Percentiles rank a stretch among this genome's conserved stretches.
Evolutionary conservation across 2,888 invertebrate species (phyloP).

Genomic region (Pristionchus fissidentatus): DNA sequence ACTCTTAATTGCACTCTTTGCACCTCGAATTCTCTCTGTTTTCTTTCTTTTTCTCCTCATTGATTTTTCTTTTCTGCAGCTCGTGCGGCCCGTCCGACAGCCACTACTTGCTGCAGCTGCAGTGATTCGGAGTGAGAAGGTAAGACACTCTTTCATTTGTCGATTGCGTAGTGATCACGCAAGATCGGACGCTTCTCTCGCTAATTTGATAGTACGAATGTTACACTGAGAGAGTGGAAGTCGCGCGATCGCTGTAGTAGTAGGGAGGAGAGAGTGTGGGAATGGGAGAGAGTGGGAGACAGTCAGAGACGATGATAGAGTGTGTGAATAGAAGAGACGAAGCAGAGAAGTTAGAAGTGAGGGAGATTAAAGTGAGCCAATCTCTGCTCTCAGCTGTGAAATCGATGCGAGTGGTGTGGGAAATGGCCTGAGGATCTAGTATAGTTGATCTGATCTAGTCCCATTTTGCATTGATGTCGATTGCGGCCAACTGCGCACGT

Average conservation of each 20-base stretch:
- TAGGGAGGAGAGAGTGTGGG: slow-evolving; percentile 8
- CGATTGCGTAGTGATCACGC: background rate
- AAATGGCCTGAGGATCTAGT: background rate
- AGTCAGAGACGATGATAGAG: background rate
- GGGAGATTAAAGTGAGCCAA: slow-evolving; percentile 34
- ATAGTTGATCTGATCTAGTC: background rate
- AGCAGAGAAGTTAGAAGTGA: slow-evolving; percentile 17
- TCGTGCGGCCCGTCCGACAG: too few relatives aligned
- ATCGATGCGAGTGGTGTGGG: background rate
- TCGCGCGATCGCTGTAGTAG: slow-evolving; percentile 31
- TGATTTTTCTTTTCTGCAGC: too few relatives aligned
- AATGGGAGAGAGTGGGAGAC: background rate
- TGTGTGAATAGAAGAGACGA: background rate
- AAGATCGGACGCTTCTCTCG: background rate
- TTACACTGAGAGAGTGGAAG: background rate
- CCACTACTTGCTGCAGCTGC: too few relatives aligned
- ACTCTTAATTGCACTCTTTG: too few relatives aligned
- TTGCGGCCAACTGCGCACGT: slow-evolving; percentile 1
- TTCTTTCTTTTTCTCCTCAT: too few relatives aligned
- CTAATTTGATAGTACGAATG: slow-evolving; percentile 43
- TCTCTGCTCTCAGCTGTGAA: background rate
- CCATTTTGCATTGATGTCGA: background rate
- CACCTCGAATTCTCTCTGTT: too few relatives aligned
- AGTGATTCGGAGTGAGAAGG: too few relatives aligned
- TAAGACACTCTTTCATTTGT: too few relatives aligned